A percentile compares a stretch with the other conserved stretches of the same genome.
Evolutionary conservation across 2,888 invertebrate species (phyloP).

Genomic region (Acholoe squamosa): DNA sequence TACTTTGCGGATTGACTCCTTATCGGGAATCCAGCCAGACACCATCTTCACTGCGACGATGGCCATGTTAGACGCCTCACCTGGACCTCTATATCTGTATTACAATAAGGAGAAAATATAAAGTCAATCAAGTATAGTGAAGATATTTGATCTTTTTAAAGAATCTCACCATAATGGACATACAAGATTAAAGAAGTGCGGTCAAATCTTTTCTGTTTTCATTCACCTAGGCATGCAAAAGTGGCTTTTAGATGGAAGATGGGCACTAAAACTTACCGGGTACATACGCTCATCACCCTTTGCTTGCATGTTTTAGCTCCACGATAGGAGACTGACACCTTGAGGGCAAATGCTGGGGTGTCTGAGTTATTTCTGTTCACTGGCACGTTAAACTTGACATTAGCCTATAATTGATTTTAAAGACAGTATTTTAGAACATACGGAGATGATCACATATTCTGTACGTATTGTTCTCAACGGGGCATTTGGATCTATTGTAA

Average conservation of each 20-base stretch:
- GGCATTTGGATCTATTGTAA: too few species aligned
- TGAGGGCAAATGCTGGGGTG: neutral
- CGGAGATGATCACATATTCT: too few species aligned
- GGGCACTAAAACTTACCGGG: conserved; percentile 71
- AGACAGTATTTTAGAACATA: too few species aligned
- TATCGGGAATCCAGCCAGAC: conserved; percentile 94
- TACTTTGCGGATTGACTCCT: conserved; percentile 85
- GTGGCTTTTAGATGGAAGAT: too few species aligned
- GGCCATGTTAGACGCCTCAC: conserved; percentile 91
- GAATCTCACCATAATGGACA: too few species aligned
- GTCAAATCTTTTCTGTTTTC: too few species aligned
- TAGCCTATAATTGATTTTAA: conserved; percentile 71
- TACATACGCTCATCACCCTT: conserved; percentile 75
- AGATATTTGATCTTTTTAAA: too few species aligned
- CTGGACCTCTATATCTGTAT: conserved; percentile 77
- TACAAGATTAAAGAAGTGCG: too few species aligned
- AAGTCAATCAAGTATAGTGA: too few species aligned
- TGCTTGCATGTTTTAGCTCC: conserved; percentile 70
- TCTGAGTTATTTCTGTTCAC: neutral
- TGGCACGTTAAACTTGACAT: conserved; percentile 75
- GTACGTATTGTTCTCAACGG: too few species aligned
- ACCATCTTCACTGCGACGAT: conserved; percentile 94
- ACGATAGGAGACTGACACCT: neutral
- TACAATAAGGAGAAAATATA: neutral
- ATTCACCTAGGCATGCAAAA: too few species aligned